Evolutionary conservation across 2,797 vertebrate species (phyloP).

Genomic region (Podarcis siculus): DNA sequence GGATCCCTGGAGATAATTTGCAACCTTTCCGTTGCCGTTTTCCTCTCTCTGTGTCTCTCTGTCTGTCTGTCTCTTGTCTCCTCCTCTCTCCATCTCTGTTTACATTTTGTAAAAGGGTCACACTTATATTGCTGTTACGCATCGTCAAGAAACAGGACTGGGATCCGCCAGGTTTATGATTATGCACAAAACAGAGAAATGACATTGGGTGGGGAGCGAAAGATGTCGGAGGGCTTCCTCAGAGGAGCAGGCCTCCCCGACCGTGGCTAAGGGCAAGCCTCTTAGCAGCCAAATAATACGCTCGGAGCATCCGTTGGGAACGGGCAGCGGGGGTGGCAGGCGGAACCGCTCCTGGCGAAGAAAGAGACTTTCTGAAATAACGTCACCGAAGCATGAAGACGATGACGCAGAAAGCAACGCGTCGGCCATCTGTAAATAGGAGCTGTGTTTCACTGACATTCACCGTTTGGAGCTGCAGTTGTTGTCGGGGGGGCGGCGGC

Average conservation of each 20-base stretch:
- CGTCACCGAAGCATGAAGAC: slow-evolving; percentile 19
- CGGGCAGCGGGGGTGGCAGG: not conserved
- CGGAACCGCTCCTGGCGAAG: slow-evolving; percentile 38
- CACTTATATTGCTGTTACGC: slow-evolving; percentile 78
- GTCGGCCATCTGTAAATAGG: not conserved
- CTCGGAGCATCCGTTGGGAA: not conserved
- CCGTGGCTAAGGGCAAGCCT: not conserved
- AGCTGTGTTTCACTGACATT: not conserved
- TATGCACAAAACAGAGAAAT: slow-evolving; percentile 50
- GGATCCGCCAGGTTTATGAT: slow-evolving; percentile 75
- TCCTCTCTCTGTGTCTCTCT: not conserved
- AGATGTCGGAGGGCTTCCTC: slow-evolving; percentile 2
- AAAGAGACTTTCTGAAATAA: not conserved
- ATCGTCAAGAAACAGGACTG: slow-evolving; percentile 75
- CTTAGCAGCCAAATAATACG: not conserved
- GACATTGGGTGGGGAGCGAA: not conserved
- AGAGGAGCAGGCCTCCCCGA: not conserved
- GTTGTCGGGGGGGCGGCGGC: not conserved
- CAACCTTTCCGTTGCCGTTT: slow-evolving; percentile 36
- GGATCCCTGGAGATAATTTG: slow-evolving; percentile 74
- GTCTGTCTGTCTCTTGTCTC: slow-evolving; percentile 36
- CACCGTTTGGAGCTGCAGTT: not conserved
- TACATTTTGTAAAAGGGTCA: slow-evolving; percentile 81
- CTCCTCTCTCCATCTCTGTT: slow-evolving; percentile 67
- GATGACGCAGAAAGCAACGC: slow-evolving; percentile 1